A percentile compares a stretch with the other conserved stretches of the same genome.
phyloP scores from a whole-genome alignment of 2,113 vertebrate genomes.

The Mionectes macconnelli region DNA sequence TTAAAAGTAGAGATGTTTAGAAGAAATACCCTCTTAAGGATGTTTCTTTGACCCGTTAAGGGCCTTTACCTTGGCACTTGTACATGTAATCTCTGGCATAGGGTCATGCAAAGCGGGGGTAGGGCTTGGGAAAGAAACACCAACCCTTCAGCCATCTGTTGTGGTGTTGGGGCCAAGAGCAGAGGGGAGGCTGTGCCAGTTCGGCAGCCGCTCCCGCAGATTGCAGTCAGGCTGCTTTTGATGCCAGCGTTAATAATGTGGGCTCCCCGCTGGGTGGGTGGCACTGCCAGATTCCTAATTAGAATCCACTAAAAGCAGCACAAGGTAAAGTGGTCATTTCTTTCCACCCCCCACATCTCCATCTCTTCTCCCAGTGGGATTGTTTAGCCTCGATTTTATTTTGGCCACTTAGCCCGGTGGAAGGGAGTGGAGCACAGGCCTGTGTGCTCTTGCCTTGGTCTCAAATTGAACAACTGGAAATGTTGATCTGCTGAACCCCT shows the following conservation, averaged over 20 bases:
- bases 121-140: constrained; percentile 13
- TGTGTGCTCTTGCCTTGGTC: not conserved
- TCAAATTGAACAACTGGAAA: not conserved
- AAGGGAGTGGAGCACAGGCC: not conserved
- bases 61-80: constrained; percentile 67
- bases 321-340: constrained; percentile 34
- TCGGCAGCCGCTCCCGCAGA: constrained; percentile 39
- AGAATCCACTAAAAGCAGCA: constrained; percentile 52
- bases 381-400: not conserved
- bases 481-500: not conserved
- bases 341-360: not conserved
- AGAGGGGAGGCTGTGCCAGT: constrained; percentile 54
- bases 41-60: constrained; percentile 63
- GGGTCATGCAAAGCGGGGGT: constrained; percentile 24
- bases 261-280: constrained; percentile 59
- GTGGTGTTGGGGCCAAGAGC: constrained; percentile 58
- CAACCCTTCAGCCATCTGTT: constrained; percentile 73
- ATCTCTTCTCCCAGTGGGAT: not conserved
- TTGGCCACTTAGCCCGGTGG: not conserved
- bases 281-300: constrained; percentile 70
- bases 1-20: not conserved
- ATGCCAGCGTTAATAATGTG: constrained; percentile 70
- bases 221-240: constrained; percentile 42
- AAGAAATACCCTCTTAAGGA: not conserved
- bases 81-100: constrained; percentile 58